Evolutionary conservation across 2,888 invertebrate genomes (phyloP), one percentile per base, ranked within the genome.

Genomic region (Drosophila picticornis): DNA sequence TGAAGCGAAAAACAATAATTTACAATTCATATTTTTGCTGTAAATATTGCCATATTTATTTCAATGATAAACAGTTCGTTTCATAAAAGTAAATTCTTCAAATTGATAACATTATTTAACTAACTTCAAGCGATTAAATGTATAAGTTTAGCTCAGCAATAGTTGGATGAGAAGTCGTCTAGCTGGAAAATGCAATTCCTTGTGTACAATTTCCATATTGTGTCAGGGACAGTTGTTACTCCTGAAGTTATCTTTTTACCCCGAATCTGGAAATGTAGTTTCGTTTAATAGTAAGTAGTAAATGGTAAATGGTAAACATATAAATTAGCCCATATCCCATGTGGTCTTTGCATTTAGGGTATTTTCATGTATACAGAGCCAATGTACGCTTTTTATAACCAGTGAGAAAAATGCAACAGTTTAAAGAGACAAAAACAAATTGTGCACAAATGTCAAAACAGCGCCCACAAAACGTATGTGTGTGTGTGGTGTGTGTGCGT

Each of bases 391-490:
- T 78, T 77, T 78, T 77, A 51, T 72, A 58, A 51, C 5, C 40
- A 61, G 60, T 53, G 61, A 40, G 73, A 66, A 66, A 78, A 82
- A 61, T 78, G 78, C 78, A 78, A 82, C 78, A 81, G 78, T 68
- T 82, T 78, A 52, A 78, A 78, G 55, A 64, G 64, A 43, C 52
- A 67, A 68, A 73, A 82, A 72, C 67, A 78, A 77, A 78, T 64
- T 68, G 78, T 63, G 66, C 60, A 48, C 79, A 77, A 72, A 78
- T 78, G 78, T 78, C 82, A 81, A 78, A 78, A 78, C 55, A 78
- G 63, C 79, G 73, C 79, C 74, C 64, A 61, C 82, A 68, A 64
- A 82, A 64, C 53, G 57, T 59, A 55, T 27, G 25, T n/a, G 7
- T 48, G 38, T 19, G 52, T 43, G 32, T 40, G 9, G 34, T 11